phyloP scores from a whole-genome alignment of 2,113 vertebrate genomes.

The Neotoma lepida region DNA sequence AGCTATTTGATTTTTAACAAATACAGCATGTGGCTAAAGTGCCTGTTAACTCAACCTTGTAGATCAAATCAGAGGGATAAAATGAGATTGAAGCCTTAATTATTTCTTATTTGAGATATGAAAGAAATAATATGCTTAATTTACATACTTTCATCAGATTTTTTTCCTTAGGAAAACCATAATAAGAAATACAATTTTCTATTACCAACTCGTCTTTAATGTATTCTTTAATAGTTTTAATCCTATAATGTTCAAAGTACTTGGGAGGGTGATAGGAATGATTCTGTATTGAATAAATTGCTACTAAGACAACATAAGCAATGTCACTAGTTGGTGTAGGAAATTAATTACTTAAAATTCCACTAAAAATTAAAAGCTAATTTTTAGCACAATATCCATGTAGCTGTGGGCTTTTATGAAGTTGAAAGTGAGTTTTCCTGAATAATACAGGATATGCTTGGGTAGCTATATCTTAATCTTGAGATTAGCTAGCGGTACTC shows the following conservation, averaged over 20 bases:
- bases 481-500: not conserved
- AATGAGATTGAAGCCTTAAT: constrained; percentile 53
- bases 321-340: constrained; percentile 67
- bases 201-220: constrained; percentile 78
- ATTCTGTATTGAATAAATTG: constrained; percentile 77
- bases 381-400: not conserved
- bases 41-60: not conserved
- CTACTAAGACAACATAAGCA: constrained; percentile 72
- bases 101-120: constrained; percentile 42
- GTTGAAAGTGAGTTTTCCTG: not conserved
- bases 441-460: not conserved
- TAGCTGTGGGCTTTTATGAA: constrained; percentile 32
- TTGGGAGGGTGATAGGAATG: constrained; percentile 68
- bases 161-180: constrained; percentile 65
- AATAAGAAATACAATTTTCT: constrained; percentile 79
- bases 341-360: constrained; percentile 74
- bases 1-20: not conserved
- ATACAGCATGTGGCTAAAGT: not conserved
- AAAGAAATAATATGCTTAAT: constrained; percentile 74
- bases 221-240: constrained; percentile 73
- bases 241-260: constrained; percentile 68
- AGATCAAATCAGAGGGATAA: constrained; percentile 19
- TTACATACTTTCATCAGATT: constrained; percentile 66
- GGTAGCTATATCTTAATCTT: not conserved
- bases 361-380: constrained; percentile 58